Evolutionary conservation across 1,140 invertebrate species (phyloP).

Genomic region (Panulirus ornatus): DNA sequence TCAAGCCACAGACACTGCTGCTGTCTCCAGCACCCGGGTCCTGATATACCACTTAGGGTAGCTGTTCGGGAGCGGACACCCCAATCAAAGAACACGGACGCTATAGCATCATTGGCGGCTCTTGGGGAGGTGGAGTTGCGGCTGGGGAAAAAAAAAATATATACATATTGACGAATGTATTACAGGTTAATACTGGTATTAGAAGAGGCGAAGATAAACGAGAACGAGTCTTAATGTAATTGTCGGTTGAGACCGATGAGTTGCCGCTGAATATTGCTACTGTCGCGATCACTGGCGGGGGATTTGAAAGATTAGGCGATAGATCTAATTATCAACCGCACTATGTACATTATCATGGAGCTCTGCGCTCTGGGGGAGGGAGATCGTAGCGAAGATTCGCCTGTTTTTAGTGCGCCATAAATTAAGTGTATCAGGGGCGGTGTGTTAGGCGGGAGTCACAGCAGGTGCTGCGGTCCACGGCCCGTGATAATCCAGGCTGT

Average conservation of each 20-base stretch:
- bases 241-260: slow-evolving; percentile 5
- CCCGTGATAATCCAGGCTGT: background rate
- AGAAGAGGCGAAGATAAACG: background rate
- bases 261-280: background rate
- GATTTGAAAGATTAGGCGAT: background rate
- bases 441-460: background rate
- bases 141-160: background rate
- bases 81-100: background rate
- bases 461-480: background rate
- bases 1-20: background rate
- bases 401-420: background rate
- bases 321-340: slow-evolving; percentile 8
- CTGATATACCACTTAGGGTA: background rate
- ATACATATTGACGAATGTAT: background rate
- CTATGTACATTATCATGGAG: background rate
- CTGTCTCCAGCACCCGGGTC: background rate
- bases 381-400: background rate
- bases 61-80: background rate
- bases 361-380: background rate
- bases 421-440: too few species aligned
- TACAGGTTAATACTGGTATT: background rate
- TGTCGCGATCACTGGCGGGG: background rate
- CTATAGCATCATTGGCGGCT: too few species aligned
- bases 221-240: background rate
- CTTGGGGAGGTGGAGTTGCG: too few species aligned